A percentile compares a stretch with the other conserved stretches of the same genome.
Evolutionary conservation across 2,888 invertebrate species (phyloP).

Genomic region (Parthenolecanium corni): DNA sequence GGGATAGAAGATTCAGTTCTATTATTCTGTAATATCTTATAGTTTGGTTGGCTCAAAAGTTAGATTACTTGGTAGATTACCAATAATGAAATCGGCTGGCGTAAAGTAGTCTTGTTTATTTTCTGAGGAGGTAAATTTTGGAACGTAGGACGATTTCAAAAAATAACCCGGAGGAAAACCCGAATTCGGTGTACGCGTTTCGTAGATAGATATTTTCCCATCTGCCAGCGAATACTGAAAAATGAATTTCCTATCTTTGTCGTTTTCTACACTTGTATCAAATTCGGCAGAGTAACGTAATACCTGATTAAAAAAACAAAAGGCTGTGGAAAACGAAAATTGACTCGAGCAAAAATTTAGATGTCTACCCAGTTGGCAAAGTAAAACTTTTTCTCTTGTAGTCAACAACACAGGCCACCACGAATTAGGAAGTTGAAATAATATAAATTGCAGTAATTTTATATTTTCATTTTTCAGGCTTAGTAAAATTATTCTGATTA

Average conservation of each 20-base stretch:
- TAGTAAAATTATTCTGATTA: too few species aligned
- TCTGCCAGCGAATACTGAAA: constrained; percentile 64
- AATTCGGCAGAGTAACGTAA: constrained; percentile 63
- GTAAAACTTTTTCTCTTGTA: too few species aligned
- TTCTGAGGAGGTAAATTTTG: constrained; percentile 60
- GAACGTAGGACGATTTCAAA: constrained; percentile 51
- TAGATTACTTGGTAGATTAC: constrained; percentile 38
- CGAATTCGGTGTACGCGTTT: constrained; percentile 59
- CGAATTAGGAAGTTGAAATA: too few species aligned
- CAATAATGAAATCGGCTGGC: constrained; percentile 67
- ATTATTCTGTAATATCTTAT: not conserved
- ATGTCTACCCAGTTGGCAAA: too few species aligned
- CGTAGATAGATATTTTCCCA: constrained; percentile 61
- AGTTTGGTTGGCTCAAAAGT: not conserved
- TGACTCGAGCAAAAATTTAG: not conserved
- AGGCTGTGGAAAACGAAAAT: too few species aligned
- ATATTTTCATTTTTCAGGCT: too few species aligned
- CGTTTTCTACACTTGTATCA: constrained; percentile 68
- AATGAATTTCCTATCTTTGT: constrained; percentile 60
- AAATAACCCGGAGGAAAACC: constrained; percentile 68
- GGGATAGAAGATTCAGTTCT: constrained; percentile 31
- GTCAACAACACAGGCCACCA: too few species aligned
- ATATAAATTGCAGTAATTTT: too few species aligned
- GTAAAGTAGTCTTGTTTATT: constrained; percentile 59
- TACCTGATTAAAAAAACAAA: constrained; percentile 39